Evolutionary conservation across 35 echinoderm and acorn worm genomes (phyloP).

Genomic region (Diadema setosum): DNA sequence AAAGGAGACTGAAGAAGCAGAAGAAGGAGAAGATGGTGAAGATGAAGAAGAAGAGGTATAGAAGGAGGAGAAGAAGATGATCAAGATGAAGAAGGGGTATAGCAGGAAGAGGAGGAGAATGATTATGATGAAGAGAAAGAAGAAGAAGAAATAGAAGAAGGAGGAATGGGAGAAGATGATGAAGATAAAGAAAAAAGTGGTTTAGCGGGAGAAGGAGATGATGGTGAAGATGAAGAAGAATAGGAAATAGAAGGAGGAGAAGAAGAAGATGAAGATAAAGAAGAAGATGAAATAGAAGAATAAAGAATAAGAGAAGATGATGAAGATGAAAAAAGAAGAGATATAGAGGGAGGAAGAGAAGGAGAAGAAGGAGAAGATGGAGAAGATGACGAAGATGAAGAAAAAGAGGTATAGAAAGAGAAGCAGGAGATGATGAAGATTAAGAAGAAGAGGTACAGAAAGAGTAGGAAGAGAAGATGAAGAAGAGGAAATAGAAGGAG

Average conservation of each 20-base stretch:
- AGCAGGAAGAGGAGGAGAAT: too few species aligned
- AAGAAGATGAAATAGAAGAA: background rate
- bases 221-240: too few species aligned
- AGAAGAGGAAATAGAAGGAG: background rate
- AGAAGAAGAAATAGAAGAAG: too few species aligned
- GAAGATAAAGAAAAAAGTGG: too few species aligned
- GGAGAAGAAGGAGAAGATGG: background rate
- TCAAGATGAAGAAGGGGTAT: too few species aligned
- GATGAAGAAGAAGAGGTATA: too few species aligned
- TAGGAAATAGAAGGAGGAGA: background rate
- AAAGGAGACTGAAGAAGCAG: too few species aligned
- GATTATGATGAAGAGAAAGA: too few species aligned
- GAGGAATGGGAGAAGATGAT: too few species aligned
- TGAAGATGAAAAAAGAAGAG: background rate
- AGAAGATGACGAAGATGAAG: background rate
- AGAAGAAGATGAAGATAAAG: background rate
- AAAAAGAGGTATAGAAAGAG: background rate
- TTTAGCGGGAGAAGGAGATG: too few species aligned
- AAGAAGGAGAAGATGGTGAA: too few species aligned
- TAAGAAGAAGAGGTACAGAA: background rate
- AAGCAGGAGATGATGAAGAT: background rate
- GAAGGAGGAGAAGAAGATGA: too few species aligned
- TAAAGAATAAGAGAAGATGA: background rate
- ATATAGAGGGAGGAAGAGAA: background rate
- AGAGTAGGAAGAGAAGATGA: background rate